Percentiles rank a stretch among this genome's conserved stretches.
These are phyloP conservation scores for Euzetes globulus DNA, from an alignment of 2,888 invertebrate species.

Conservation along the genomic window DNA sequence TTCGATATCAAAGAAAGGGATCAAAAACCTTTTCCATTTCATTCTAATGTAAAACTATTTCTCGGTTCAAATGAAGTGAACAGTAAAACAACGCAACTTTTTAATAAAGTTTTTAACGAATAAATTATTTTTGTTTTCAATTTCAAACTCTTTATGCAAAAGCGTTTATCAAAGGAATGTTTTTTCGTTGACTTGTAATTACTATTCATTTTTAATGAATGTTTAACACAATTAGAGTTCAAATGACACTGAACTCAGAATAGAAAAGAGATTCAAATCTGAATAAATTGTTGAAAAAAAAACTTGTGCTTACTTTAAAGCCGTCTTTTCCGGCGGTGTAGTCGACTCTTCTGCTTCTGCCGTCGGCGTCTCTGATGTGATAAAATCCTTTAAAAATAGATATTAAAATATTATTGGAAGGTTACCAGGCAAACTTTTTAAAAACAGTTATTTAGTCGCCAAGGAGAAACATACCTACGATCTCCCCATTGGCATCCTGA, in stretches of 20 bases:
- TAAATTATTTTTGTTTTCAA: no score
- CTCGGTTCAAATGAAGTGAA: no score
- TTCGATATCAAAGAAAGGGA: neutral
- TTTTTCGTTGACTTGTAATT: neutral
- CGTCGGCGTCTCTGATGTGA: constrained; percentile 26
- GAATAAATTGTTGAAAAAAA: neutral
- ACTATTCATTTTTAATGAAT: neutral
- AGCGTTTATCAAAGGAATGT: no score
- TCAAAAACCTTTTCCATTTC: neutral
- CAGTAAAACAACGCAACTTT: no score
- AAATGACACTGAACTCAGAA: neutral
- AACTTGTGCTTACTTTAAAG: constrained; percentile 10
- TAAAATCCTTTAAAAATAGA: constrained; percentile 21
- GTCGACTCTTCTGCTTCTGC: constrained; percentile 29
- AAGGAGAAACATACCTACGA: constrained; percentile 20
- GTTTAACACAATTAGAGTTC: neutral
- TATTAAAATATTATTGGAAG: neutral
- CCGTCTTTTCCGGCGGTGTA: constrained; percentile 34
- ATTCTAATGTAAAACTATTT: no score
- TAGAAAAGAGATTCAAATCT: neutral
- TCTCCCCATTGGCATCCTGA: constrained; percentile 31
- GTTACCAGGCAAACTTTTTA: neutral
- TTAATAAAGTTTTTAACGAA: no score
- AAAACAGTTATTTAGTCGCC: no score
- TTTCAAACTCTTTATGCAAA: neutral